Conservation (phyloP, 1,140 invertebrate genomes). For the Drosophila pectinifera region DNA sequence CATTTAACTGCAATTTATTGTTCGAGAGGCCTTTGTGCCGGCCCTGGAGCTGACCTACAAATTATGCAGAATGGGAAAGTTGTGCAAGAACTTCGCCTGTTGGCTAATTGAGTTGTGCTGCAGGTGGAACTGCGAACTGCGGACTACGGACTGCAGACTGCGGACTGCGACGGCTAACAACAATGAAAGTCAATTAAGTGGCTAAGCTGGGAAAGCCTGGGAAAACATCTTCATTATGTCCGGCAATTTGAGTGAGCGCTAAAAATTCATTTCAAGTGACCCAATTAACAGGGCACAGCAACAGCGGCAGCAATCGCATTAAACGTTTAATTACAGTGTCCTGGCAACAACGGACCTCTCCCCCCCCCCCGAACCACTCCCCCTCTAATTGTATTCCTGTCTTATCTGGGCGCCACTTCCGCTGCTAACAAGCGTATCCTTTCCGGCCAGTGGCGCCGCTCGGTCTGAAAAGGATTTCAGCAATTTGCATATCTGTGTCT, state of each 20-base stretch:
- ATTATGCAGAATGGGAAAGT: constrained; percentile 70
- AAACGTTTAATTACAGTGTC: constrained; percentile 55
- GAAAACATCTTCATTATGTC: constrained; percentile 59
- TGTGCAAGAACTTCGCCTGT: constrained; percentile 45
- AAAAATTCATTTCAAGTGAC: constrained; percentile 67
- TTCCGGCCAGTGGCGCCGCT: constrained; percentile 49
- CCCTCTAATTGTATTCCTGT: constrained; percentile 16
- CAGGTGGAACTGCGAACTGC: constrained; percentile 35
- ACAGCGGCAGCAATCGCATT: constrained; percentile 50
- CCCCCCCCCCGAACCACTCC: neutral
- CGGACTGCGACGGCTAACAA: constrained; percentile 15
- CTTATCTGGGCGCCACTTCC: constrained; percentile 62
- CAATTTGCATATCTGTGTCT: constrained; percentile 37
- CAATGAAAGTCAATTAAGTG: constrained; percentile 75
- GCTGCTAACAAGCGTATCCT: constrained; percentile 78
- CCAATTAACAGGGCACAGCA: constrained; percentile 55
- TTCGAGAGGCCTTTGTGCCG: constrained; percentile 32
- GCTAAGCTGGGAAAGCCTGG: constrained; percentile 59
- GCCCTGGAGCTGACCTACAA: constrained; percentile 58
- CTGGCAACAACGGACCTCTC: constrained; percentile 21
- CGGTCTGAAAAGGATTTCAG: constrained; percentile 55
- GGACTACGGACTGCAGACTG: constrained; percentile 1
- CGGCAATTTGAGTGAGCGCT: constrained; percentile 75
- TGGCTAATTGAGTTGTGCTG: constrained; percentile 74
- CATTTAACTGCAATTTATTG: constrained; percentile 69